Conservation (phyloP, 2,797 vertebrate species). For the Okamejei kenojei region DNA sequence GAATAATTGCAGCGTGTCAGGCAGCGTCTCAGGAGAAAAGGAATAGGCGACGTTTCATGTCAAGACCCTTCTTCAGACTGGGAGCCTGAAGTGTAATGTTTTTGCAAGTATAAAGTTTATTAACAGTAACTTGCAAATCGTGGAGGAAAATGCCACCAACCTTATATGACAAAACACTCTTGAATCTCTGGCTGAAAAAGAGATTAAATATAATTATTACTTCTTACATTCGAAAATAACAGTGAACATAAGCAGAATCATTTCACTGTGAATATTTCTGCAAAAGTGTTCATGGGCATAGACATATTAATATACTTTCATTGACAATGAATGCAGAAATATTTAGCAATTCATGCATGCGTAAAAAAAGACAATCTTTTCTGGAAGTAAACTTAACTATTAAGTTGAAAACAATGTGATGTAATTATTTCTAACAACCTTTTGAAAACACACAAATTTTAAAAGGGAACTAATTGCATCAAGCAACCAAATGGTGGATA, state of each 20-base stretch:
- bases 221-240: background rate
- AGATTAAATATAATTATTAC: slow-evolving; percentile 43
- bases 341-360: background rate
- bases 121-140: background rate
- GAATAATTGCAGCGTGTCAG: no score
- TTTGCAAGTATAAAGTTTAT: background rate
- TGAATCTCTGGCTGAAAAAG: slow-evolving; percentile 60
- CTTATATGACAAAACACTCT: slow-evolving; percentile 63
- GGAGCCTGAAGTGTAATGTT: background rate
- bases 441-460: background rate
- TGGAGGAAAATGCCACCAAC: slow-evolving; percentile 49
- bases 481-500: background rate
- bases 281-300: background rate
- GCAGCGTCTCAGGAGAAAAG: no score
- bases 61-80: no score
- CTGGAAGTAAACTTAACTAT: background rate
- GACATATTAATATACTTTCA: background rate
- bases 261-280: background rate
- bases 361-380: background rate
- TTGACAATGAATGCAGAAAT: background rate
- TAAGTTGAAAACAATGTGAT: background rate
- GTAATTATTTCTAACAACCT: background rate
- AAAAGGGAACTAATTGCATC: background rate
- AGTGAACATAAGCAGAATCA: background rate
- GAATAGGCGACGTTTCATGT: no score